Conservation (phyloP, 2,113 vertebrate species). For the Siniperca chuatsi region DNA sequence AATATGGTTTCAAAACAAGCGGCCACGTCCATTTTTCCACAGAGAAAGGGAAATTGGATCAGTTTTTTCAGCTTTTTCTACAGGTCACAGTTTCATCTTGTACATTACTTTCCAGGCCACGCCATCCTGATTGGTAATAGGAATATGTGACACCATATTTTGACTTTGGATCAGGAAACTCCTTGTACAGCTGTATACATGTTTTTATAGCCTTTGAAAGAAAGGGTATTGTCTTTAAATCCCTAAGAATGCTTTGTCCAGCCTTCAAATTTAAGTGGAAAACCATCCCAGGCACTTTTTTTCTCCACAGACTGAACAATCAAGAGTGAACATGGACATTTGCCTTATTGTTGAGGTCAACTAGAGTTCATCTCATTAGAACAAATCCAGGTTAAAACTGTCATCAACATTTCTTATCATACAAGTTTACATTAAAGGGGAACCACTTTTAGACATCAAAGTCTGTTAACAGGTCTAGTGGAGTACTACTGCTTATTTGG, state of each 20-base stretch:
- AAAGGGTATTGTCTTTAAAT: constrained; percentile 83
- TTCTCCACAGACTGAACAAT: constrained; percentile 69
- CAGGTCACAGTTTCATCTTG: constrained; percentile 69
- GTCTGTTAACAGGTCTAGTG: background rate
- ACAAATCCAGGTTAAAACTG: constrained; percentile 38
- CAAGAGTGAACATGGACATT: constrained; percentile 56
- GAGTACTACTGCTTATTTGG: background rate
- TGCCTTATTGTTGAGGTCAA: constrained; percentile 62
- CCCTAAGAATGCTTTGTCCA: constrained; percentile 77
- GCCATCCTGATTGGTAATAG: constrained; percentile 79
- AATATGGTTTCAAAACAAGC: constrained; percentile 85
- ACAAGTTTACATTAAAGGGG: background rate
- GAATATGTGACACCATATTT: constrained; percentile 82
- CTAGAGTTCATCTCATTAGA: constrained; percentile 62
- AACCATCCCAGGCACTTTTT: constrained; percentile 72
- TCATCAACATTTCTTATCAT: constrained; percentile 28
- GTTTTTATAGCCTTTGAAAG: constrained; percentile 82
- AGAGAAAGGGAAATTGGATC: constrained; percentile 82
- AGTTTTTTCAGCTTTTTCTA: constrained; percentile 68
- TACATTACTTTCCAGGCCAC: constrained; percentile 79
- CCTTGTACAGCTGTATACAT: constrained; percentile 81
- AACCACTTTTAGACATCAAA: background rate
- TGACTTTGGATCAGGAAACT: constrained; percentile 82
- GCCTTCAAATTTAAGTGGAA: constrained; percentile 78
- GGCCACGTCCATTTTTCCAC: constrained; percentile 81